Percentiles rank a stretch among this genome's conserved stretches.
Evolutionary conservation across 2,888 invertebrate genomes (phyloP).

Genomic region (Acleris laterana): DNA sequence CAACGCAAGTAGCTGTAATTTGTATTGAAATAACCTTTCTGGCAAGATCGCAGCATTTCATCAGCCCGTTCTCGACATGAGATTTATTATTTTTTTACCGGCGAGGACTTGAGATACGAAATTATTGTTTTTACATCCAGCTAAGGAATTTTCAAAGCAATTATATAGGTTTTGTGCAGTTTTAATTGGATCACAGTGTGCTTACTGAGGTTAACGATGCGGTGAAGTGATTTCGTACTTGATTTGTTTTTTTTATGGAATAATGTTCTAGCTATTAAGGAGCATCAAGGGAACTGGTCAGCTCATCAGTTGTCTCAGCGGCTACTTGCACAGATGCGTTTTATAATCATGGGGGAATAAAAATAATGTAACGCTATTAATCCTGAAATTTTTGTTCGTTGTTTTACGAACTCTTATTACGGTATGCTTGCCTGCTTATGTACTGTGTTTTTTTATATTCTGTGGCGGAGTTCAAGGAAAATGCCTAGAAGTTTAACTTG

Average conservation of each 20-base stretch:
- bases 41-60: conserved; percentile 81
- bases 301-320: not conserved
- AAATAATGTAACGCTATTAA: too few relatives aligned
- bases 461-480: too few relatives aligned
- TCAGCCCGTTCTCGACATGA: conserved; percentile 64
- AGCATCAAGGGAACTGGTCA: conserved; percentile 15
- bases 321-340: not conserved
- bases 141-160: conserved; percentile 80
- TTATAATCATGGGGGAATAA: too few relatives aligned
- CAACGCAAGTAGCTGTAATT: conserved; percentile 81
- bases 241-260: conserved; percentile 47
- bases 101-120: conserved; percentile 76
- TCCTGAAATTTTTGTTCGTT: too few relatives aligned
- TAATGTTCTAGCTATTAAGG: conserved; percentile 22
- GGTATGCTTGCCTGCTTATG: too few relatives aligned
- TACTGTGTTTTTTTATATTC: too few relatives aligned
- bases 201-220: conserved; percentile 69
- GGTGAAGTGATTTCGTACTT: conserved; percentile 63
- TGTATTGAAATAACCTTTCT: conserved; percentile 82
- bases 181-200: conserved; percentile 78
- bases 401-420: too few relatives aligned
- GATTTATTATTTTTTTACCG: conserved; percentile 82
- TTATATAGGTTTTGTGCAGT: conserved; percentile 77
- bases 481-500: too few relatives aligned
- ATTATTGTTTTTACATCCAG: conserved; percentile 83